Base-by-base conservation (phyloP, 2,888 invertebrate species). In the Euplagia quadripunctaria region DNA sequence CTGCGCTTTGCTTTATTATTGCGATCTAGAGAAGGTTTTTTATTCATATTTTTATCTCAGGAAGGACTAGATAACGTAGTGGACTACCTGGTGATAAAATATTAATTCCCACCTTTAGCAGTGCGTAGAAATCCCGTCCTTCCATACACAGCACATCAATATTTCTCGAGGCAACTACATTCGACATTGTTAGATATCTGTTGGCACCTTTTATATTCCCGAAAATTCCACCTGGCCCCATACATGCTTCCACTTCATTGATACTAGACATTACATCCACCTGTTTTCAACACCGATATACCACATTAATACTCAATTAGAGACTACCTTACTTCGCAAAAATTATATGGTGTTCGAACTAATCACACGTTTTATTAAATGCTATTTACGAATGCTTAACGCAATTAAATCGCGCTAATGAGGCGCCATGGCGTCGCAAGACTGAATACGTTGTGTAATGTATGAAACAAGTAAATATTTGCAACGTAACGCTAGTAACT, bases 221-320 rank as follows among this genome's bases (percentile, higher is more conserved):
- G 69, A 96, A 96, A 85, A 96, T 96, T 11, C 96, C 96, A 14
- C 96, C 96, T 8, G 95, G 94, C 0, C 96, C 96, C 96, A 96
- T 96, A 76, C 95, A 95, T 0, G 94, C 92, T 82, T 95, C 94
- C 2, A 94, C 92, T 89, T 95, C 96, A 77, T 95, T 95, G 52
- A 86, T 86, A 63, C 91, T 93, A 12, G 94, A 90, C 75, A 93
- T 89, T 78, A 95, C 91, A 66, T 95, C 95, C 73, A 95, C 95
- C 95, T 95, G 70, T 75, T 63, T 46, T 4, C 51, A 17, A 31
- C 9, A n/a, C 0, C 64, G 46, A 9, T 31, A 31, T 41, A 51
- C 1, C 12, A 61, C 7, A 16, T 46, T 20, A n/a, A 17, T 42
- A 68, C 11, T n/a, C 41, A 68, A n/a, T 68, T 12, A 42, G 14